A percentile compares a stretch with the other conserved stretches of the same genome.
Conservation (phyloP, 2,888 invertebrate genomes). For the Helleia helle region DNA sequence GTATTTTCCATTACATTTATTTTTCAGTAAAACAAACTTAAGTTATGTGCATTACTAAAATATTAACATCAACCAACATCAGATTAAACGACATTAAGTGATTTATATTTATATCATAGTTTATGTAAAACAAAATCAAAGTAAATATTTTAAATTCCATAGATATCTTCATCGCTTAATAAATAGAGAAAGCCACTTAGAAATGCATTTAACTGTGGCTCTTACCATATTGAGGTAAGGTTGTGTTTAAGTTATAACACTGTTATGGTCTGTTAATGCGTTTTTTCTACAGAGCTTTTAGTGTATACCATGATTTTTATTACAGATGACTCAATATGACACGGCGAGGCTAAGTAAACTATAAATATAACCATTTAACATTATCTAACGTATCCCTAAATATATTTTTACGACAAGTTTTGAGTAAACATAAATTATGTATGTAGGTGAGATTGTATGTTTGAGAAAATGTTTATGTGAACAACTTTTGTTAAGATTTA, state of each 20-base stretch:
- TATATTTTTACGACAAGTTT: not conserved
- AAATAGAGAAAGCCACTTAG: constrained; percentile 30
- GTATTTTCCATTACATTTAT: too few relatives aligned
- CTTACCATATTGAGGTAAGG: not conserved
- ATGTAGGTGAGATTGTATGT: too few relatives aligned
- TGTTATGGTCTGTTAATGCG: not conserved
- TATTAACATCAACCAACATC: too few relatives aligned
- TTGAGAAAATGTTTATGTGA: too few relatives aligned
- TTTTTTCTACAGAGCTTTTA: constrained; percentile 14
- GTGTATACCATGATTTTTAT: constrained; percentile 19
- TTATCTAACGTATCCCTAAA: constrained; percentile 1
- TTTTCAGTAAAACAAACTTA: too few relatives aligned
- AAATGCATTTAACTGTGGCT: not conserved
- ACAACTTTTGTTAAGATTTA: too few relatives aligned
- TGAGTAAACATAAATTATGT: too few relatives aligned
- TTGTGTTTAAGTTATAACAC: too few relatives aligned
- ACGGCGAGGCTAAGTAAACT: constrained; percentile 1
- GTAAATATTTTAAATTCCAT: constrained; percentile 19
- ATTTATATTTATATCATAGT: too few relatives aligned
- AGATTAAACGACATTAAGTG: too few relatives aligned
- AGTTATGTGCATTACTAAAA: too few relatives aligned
- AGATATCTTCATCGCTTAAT: constrained; percentile 33
- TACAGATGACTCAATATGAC: constrained; percentile 18
- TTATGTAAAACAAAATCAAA: not conserved
- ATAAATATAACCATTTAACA: not conserved